phyloP scores from a whole-genome alignment of 2,113 vertebrate genomes.

The Myrmecophaga tridactyla region DNA sequence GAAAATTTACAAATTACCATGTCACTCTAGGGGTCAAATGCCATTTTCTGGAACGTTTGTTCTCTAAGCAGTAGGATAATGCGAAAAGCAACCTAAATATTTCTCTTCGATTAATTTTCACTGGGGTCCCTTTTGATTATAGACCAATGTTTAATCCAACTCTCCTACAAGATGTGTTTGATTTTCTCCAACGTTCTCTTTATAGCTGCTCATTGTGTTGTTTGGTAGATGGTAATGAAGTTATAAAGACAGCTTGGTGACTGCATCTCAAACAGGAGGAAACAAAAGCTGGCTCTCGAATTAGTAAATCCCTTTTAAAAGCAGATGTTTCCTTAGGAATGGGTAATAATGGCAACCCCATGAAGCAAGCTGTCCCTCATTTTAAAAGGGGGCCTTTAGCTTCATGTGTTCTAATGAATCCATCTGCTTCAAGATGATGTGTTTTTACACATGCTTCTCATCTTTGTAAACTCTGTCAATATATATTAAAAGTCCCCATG shows the following conservation, averaged over 20 bases:
- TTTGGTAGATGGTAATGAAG: slow-evolving; percentile 30
- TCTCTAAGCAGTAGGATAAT: neutral
- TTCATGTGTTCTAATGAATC: neutral
- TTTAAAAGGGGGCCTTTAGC: neutral
- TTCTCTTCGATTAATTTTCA: slow-evolving; percentile 33
- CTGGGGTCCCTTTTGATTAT: neutral
- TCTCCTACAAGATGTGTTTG: neutral
- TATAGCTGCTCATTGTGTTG: neutral
- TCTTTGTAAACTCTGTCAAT: neutral
- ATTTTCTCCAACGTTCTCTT: neutral
- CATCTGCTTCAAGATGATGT: neutral
- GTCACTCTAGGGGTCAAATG: neutral
- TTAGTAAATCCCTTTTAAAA: slow-evolving; percentile 9
- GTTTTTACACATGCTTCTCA: neutral
- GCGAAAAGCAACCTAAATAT: neutral
- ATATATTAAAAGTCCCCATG: neutral
- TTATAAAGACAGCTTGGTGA: slow-evolving; percentile 36
- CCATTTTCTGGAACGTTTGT: neutral
- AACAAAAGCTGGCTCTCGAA: neutral
- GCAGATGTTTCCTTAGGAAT: neutral
- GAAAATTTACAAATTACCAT: neutral
- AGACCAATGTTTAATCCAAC: neutral
- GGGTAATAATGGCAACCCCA: neutral
- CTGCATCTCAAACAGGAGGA: neutral
- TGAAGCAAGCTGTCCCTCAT: neutral